These are phyloP conservation scores for Scaptomyza caliginosa DNA, from an alignment of 2,888 invertebrate species.

Conservation along the genomic window DNA sequence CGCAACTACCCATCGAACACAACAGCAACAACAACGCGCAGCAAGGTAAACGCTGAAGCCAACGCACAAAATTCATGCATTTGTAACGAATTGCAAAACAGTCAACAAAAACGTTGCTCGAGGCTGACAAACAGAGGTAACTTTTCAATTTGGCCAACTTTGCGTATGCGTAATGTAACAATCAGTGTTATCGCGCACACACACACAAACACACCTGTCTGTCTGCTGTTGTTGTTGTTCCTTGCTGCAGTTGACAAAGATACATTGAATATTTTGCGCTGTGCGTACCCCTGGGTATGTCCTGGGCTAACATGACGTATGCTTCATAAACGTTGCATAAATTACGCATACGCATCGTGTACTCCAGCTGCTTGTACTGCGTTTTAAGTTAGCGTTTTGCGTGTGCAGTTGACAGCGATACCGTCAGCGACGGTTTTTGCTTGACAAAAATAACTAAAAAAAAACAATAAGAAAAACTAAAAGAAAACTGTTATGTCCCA, in stretches of 20 bases:
- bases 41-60: background rate
- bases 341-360: slow-evolving; percentile 48
- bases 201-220: background rate
- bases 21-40: background rate
- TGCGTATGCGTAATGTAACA: slow-evolving; percentile 62
- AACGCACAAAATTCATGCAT: slow-evolving; percentile 14
- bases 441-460: background rate
- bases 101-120: slow-evolving; percentile 15
- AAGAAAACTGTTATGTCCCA: slow-evolving; percentile 10
- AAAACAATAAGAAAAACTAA: background rate
- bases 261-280: slow-evolving; percentile 24
- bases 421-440: background rate
- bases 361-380: slow-evolving; percentile 9
- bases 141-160: slow-evolving; percentile 45
- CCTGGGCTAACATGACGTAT: slow-evolving; percentile 62
- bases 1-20: background rate
- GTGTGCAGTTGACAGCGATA: slow-evolving; percentile 46
- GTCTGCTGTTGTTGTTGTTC: background rate
- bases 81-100: slow-evolving; percentile 17
- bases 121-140: slow-evolving; percentile 3
- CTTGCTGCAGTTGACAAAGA: slow-evolving; percentile 38
- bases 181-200: slow-evolving; percentile 28
- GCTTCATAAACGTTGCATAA: slow-evolving; percentile 54
- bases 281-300: background rate
- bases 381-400: background rate